Conservation (phyloP, 2,888 invertebrate species). For the Hecatera dysodea region DNA sequence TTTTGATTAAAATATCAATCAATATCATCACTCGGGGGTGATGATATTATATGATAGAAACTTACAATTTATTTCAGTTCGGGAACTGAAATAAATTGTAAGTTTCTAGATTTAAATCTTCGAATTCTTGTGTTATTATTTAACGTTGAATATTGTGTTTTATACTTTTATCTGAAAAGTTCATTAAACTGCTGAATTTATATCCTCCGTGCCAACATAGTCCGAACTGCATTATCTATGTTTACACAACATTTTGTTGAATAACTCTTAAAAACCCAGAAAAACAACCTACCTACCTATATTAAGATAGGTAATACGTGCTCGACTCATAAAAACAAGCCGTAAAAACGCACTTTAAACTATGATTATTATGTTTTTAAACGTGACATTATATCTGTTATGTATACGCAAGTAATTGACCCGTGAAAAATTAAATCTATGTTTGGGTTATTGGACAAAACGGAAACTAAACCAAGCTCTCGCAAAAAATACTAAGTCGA, state of each 20-base stretch:
- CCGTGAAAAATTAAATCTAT: constrained; percentile 21
- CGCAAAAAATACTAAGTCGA: no score
- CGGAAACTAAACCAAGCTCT: no score
- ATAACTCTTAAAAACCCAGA: constrained; percentile 21
- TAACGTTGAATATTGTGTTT: background rate
- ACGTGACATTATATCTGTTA: constrained; percentile 36
- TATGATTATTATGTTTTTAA: constrained; percentile 15
- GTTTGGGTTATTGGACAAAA: constrained; percentile 6
- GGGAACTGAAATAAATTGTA: no score
- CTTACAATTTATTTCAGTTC: no score
- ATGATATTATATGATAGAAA: no score
- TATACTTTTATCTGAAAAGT: constrained; percentile 10
- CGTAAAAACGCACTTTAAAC: constrained; percentile 12
- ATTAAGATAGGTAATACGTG: background rate
- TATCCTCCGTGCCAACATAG: background rate
- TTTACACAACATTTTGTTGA: constrained; percentile 21
- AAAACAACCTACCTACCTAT: constrained; percentile 20
- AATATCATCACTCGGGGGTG: no score
- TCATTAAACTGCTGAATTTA: constrained; percentile 35
- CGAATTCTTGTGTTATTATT: no score
- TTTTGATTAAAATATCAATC: background rate
- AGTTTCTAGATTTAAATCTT: no score
- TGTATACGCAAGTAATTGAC: constrained; percentile 15
- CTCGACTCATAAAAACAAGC: constrained; percentile 16
- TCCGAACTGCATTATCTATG: constrained; percentile 41